Evolutionary conservation across 2,113 vertebrate genomes (phyloP).

Genomic region (Cygnus buccinator): DNA sequence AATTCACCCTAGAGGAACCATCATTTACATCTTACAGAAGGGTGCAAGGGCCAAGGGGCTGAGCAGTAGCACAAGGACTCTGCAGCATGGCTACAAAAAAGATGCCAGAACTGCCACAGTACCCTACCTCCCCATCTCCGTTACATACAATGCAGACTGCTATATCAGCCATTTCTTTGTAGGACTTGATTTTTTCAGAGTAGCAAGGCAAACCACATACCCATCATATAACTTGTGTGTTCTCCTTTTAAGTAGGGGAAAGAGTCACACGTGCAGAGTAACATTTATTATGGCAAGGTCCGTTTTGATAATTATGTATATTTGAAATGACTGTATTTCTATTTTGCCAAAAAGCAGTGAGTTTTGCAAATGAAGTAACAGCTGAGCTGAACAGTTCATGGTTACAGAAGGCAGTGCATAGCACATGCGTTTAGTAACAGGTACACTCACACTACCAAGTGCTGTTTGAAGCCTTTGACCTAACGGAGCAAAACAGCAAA

Average conservation of each 20-base stretch:
- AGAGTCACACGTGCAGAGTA: not conserved
- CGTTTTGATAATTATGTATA: not conserved
- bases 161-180: accelerated
- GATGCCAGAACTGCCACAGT: not conserved
- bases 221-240: not conserved
- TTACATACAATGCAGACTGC: not conserved
- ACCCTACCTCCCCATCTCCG: not conserved
- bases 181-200: accelerated
- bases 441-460: not conserved
- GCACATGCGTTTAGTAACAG: not conserved
- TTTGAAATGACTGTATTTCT: not conserved
- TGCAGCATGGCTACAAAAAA: not conserved
- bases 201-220: not conserved
- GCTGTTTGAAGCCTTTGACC: not conserved
- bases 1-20: not conserved
- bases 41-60: not conserved
- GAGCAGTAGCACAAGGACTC: not conserved
- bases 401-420: not conserved
- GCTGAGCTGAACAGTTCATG: not conserved
- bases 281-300: not conserved
- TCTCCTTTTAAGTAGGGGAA: not conserved
- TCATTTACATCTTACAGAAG: not conserved
- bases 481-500: not conserved
- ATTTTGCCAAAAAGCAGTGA: not conserved
- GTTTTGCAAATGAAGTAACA: not conserved